Percentiles rank a stretch among this genome's conserved stretches.
phyloP scores from a whole-genome alignment of 1,140 invertebrate genomes.

The Drosophila orosa region DNA sequence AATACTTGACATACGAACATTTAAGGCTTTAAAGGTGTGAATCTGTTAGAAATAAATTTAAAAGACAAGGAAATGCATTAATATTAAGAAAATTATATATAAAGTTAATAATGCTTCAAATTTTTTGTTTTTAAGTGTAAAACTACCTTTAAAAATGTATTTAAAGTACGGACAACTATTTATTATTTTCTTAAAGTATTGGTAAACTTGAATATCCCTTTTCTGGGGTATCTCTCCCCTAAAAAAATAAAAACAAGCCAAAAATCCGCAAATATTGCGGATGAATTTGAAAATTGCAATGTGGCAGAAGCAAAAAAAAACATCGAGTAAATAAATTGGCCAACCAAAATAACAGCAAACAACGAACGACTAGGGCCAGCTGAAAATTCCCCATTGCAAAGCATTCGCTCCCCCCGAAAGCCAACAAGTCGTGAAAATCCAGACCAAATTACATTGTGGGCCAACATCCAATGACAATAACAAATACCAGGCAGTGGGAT shows the following conservation, averaged over 20 bases:
- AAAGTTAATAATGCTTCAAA: too few relatives aligned
- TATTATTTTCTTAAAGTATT: neutral
- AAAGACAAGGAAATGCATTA: neutral
- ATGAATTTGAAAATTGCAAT: conserved; percentile 73
- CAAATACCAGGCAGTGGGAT: conserved; percentile 17
- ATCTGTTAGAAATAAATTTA: neutral
- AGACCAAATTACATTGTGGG: conserved; percentile 44
- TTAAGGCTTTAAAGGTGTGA: neutral
- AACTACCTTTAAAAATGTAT: neutral
- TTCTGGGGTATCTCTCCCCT: neutral
- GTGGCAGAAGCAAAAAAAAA: conserved; percentile 33
- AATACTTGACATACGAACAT: neutral
- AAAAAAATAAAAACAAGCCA: conserved; percentile 24
- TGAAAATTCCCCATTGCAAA: conserved; percentile 17
- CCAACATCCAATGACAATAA: conserved; percentile 47
- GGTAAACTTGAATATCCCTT: neutral
- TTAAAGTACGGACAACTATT: neutral
- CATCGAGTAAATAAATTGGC: conserved; percentile 26
- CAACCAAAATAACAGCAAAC: conserved; percentile 28
- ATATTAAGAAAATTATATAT: neutral
- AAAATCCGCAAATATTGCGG: conserved; percentile 37
- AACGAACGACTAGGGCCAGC: conserved; percentile 10
- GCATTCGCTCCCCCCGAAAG: neutral
- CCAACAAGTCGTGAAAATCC: conserved; percentile 52
- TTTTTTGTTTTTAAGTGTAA: neutral